Evolutionary conservation across 2,113 vertebrate species (phyloP).

Genomic region (Sciurus niger): DNA sequence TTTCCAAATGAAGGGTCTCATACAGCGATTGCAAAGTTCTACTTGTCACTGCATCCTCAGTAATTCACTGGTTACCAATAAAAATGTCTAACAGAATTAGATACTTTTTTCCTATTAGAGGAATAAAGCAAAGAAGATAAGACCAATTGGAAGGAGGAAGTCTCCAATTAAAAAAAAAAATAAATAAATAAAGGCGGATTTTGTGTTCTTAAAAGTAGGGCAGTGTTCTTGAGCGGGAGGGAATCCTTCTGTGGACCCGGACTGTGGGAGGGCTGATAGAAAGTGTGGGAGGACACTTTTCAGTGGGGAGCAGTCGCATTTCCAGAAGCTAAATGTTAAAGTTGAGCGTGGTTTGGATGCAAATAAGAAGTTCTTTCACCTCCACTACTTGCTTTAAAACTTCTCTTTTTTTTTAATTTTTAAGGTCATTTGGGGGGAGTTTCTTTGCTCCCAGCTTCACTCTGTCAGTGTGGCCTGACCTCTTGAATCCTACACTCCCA

Average conservation of each 20-base stretch:
- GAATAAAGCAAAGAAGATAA: neutral
- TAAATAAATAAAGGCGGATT: neutral
- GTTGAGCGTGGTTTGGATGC: slow-evolving; percentile 67
- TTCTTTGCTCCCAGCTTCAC: slow-evolving; percentile 51
- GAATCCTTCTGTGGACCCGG: slow-evolving; percentile 1
- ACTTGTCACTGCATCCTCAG: neutral
- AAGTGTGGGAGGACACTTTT: neutral
- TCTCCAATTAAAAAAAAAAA: neutral
- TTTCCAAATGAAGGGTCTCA: neutral
- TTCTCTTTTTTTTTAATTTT: slow-evolving; percentile 60
- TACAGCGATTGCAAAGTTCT: neutral
- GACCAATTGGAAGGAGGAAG: neutral
- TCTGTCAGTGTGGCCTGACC: slow-evolving; percentile 79
- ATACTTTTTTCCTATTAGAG: neutral
- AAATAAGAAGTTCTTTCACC: slow-evolving; percentile 69
- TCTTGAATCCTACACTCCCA: slow-evolving; percentile 69
- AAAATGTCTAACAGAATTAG: slow-evolving; percentile 3
- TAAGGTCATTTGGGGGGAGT: slow-evolving; percentile 66
- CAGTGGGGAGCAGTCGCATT: neutral
- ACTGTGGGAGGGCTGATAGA: neutral
- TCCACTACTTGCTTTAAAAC: slow-evolving; percentile 41
- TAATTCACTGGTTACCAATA: neutral
- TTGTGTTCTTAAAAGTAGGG: neutral
- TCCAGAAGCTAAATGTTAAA: slow-evolving; percentile 80
- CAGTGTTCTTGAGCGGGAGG: neutral